Conservation (phyloP, 2,113 vertebrate genomes). For the Delphinapterus leucas region DNA sequence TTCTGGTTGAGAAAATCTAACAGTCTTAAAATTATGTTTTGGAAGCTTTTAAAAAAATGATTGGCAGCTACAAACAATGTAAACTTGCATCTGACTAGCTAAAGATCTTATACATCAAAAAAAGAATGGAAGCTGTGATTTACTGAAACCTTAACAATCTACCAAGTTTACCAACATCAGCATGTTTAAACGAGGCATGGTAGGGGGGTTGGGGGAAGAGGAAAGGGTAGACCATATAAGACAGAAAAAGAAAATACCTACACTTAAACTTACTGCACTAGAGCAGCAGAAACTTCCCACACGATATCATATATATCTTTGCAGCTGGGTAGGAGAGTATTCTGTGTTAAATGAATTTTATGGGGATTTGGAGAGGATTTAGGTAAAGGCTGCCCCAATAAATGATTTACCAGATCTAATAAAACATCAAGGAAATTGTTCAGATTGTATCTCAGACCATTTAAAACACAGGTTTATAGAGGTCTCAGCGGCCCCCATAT, state of each 20-base stretch:
- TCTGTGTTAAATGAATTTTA: slow-evolving; percentile 83
- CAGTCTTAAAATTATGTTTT: neutral
- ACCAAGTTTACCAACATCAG: neutral
- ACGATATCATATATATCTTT: slow-evolving; percentile 56
- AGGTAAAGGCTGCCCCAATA: slow-evolving; percentile 79
- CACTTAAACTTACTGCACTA: neutral
- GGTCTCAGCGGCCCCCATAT: slow-evolving; percentile 76
- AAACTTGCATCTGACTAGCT: neutral
- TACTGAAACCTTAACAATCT: neutral
- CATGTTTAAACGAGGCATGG: neutral
- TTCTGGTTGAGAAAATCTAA: neutral
- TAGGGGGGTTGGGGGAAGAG: fast-evolving
- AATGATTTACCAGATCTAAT: slow-evolving; percentile 83
- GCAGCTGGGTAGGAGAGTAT: slow-evolving; percentile 70
- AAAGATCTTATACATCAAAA: neutral
- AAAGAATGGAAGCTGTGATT: neutral
- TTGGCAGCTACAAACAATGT: neutral
- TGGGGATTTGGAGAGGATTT: slow-evolving; percentile 80
- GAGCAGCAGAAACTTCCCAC: neutral
- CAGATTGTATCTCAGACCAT: slow-evolving; percentile 82
- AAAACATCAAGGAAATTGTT: slow-evolving; percentile 87
- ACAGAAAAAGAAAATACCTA: neutral
- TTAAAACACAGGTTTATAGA: slow-evolving; percentile 80
- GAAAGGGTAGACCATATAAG: neutral
- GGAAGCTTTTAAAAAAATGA: neutral